phyloP scores from a whole-genome alignment of 2,888 invertebrate genomes.

The Ochropacha duplaris region DNA sequence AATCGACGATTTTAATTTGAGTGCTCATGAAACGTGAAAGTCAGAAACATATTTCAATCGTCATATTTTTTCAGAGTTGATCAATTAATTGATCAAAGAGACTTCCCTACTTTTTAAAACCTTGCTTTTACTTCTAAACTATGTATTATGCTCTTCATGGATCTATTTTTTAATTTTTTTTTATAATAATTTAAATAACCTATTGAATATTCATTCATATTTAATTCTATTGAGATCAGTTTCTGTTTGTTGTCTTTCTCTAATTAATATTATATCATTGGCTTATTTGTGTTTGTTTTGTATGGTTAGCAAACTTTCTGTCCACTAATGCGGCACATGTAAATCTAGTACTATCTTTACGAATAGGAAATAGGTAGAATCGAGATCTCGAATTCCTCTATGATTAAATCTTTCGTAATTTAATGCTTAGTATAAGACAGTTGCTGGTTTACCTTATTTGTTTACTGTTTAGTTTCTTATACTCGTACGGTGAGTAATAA shows the following conservation, averaged over 20 bases:
- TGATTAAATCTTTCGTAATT: too few relatives aligned
- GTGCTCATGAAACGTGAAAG: too few relatives aligned
- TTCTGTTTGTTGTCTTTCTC: neutral
- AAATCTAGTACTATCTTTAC: neutral
- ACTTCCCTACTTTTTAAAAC: too few relatives aligned
- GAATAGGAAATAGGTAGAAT: too few relatives aligned
- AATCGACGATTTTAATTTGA: neutral
- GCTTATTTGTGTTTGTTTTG: neutral
- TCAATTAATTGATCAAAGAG: too few relatives aligned
- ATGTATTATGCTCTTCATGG: too few relatives aligned
- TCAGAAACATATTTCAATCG: too few relatives aligned
- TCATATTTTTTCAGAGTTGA: too few relatives aligned
- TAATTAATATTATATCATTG: neutral
- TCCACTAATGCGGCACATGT: neutral
- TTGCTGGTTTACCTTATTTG: neutral
- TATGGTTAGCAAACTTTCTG: neutral
- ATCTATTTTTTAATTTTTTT: too few relatives aligned
- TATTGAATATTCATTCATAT: neutral
- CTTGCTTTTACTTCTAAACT: too few relatives aligned
- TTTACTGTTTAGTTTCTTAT: too few relatives aligned
- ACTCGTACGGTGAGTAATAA: neutral
- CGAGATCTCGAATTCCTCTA: too few relatives aligned
- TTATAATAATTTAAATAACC: neutral
- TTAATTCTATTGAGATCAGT: slow-evolving; percentile 1
- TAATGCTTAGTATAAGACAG: neutral